Percentiles rank a stretch among this genome's conserved stretches.
Conservation (phyloP, 1,140 invertebrate species). For the Cydia amplana region DNA sequence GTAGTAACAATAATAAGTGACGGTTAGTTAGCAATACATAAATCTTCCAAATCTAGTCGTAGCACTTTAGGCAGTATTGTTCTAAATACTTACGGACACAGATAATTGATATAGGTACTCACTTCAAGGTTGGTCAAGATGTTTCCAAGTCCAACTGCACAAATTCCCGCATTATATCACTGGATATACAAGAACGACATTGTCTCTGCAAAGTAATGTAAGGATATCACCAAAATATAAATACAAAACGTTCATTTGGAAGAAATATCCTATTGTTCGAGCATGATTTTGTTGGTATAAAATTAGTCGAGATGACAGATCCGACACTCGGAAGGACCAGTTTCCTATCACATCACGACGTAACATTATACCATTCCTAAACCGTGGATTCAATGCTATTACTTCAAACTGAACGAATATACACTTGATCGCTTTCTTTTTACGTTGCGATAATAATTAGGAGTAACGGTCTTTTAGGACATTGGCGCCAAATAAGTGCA, state of each 20-base stretch:
- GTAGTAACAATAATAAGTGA: not conserved
- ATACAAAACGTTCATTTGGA: slow-evolving; percentile 34
- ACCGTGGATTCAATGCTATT: not conserved
- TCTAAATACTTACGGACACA: slow-evolving; percentile 14
- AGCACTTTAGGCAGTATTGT: not conserved
- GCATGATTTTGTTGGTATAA: slow-evolving; percentile 46
- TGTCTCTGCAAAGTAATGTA: slow-evolving; percentile 55
- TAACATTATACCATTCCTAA: slow-evolving; percentile 41
- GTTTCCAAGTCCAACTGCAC: slow-evolving; percentile 63
- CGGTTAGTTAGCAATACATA: not conserved
- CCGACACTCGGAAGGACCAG: slow-evolving; percentile 72
- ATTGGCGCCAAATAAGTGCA: slow-evolving; percentile 78
- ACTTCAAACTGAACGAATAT: not conserved
- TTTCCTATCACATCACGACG: slow-evolving; percentile 65
- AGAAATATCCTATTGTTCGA: slow-evolving; percentile 49
- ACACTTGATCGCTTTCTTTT: slow-evolving; percentile 34
- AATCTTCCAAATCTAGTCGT: not conserved
- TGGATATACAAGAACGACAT: slow-evolving; percentile 46
- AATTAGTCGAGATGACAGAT: slow-evolving; percentile 67
- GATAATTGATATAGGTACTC: slow-evolving; percentile 50
- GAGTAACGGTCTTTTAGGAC: slow-evolving; percentile 73
- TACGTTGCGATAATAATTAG: slow-evolving; percentile 44
- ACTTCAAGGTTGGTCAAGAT: slow-evolving; percentile 78
- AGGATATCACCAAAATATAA: slow-evolving; percentile 25
- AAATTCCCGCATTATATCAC: slow-evolving; percentile 67